phyloP scores from a whole-genome alignment of 2,797 vertebrate genomes.

The Meda fulgida region DNA sequence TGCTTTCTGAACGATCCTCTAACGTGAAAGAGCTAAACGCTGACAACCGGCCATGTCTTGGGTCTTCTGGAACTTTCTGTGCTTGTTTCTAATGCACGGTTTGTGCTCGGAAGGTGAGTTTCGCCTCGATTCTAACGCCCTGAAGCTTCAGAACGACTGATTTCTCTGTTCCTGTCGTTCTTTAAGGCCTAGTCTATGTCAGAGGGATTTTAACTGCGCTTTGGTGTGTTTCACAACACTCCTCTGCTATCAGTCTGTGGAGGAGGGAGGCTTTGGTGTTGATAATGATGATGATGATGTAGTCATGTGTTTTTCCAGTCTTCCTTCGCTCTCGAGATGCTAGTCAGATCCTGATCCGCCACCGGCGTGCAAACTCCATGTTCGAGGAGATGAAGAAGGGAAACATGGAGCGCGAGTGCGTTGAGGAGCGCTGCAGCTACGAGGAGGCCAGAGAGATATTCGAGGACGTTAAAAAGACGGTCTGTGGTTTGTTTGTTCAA shows the following conservation, averaged over 20 bases:
- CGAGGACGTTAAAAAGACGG: conserved; percentile 83
- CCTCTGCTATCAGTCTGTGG: neutral
- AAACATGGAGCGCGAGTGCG: conserved; percentile 90
- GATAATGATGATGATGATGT: conserved; percentile 5
- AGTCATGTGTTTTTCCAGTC: conserved; percentile 71
- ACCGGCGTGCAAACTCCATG: conserved; percentile 83
- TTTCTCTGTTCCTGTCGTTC: neutral
- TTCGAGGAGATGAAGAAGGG: conserved; percentile 86
- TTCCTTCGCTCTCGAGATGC: conserved; percentile 82
- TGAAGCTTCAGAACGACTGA: neutral
- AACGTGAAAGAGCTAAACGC: conserved; percentile 45
- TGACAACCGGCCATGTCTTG: conserved; percentile 55
- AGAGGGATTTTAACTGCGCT: neutral
- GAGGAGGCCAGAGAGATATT: conserved; percentile 95
- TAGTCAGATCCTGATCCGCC: conserved; percentile 76
- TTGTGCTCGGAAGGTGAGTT: conserved; percentile 61
- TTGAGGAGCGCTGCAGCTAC: conserved; percentile 84
- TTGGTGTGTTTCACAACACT: conserved; percentile 9
- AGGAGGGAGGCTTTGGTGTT: neutral
- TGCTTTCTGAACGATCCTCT: conserved; percentile 49
- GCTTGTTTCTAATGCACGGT: conserved; percentile 53
- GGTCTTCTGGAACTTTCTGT: conserved; percentile 57
- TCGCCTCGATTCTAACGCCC: neutral
- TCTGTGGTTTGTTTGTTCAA: conserved; percentile 59
- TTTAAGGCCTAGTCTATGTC: neutral